These are phyloP conservation scores for Petrolisthes manimaculis DNA, from an alignment of 2,888 invertebrate species.

Conservation along the genomic window DNA sequence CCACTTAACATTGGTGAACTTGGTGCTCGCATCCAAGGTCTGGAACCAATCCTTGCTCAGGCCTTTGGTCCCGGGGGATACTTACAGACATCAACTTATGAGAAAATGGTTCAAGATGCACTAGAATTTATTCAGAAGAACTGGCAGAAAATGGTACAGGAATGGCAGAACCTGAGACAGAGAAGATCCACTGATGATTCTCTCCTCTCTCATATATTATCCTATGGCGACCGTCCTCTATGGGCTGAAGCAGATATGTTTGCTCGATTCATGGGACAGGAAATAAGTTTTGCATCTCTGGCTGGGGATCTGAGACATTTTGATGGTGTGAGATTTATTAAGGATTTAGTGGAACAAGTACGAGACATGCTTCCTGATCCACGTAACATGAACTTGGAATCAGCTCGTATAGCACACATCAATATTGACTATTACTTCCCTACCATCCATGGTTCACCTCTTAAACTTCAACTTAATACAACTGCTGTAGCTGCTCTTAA, in stretches of 20 bases:
- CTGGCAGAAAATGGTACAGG: constrained; percentile 15
- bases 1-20: constrained; percentile 53
- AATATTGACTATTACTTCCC: constrained; percentile 37
- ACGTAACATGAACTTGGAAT: constrained; percentile 20
- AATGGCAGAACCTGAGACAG: constrained; percentile 5
- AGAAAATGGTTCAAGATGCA: constrained; percentile 34
- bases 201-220: constrained; percentile 13
- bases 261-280: constrained; percentile 56
- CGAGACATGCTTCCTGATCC: neutral
- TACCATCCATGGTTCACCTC: constrained; percentile 56
- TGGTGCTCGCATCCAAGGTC: constrained; percentile 48
- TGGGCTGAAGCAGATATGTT: constrained; percentile 44
- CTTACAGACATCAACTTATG: constrained; percentile 19
- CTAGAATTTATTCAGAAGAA: constrained; percentile 17
- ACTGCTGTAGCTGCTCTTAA: constrained; percentile 43
- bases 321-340: neutral
- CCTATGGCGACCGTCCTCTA: constrained; percentile 23
- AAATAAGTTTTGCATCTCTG: constrained; percentile 43
- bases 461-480: constrained; percentile 33
- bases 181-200: constrained; percentile 15
- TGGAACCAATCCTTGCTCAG: constrained; percentile 44
- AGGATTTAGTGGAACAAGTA: constrained; percentile 12
- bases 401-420: constrained; percentile 30
- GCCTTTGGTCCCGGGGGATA: constrained; percentile 47
- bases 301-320: constrained; percentile 22